Base-by-base conservation (phyloP, 2,113 vertebrate species). In the Coracopsis vasa region DNA sequence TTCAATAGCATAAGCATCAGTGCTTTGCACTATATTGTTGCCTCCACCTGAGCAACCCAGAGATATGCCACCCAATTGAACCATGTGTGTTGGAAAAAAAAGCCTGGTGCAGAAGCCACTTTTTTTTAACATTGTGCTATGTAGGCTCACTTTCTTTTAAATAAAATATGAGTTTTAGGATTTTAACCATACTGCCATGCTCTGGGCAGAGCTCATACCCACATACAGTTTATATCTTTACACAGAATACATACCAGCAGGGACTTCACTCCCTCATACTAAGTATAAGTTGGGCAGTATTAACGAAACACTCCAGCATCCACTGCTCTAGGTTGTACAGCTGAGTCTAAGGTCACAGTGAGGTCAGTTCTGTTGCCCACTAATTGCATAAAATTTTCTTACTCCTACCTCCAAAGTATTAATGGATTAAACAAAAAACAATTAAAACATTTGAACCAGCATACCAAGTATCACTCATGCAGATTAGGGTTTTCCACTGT, bases 91-190 rank as follows among this genome's bases (percentile, higher is more conserved):
- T 87, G 16, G 42, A 23, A 66, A 65, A 74, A 71, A 77, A 0
- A 47, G 5, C 8, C 12, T 72, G 29, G 13, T 35, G 48, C 42
- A 41, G 35, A 73, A 83, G 48, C 18, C 13, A 8, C 39, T 71
- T 19, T 28, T 13, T 50, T 28, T 85, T 79, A 62, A 24, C 19
- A 16, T 7, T 0, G 0, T 37, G 14, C 19, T 79, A 4, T 4
- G 50, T 4, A 60, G 20, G 13, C 11, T 58, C 21, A 45, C 29
- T 51, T 62, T 44, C 14, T 80, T 89, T 75, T 33, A 67, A 67
- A 50, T 54, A 44, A 62, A 72, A 54, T 37, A 39, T 0, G 2
- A 44, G 9, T 5, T 37, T 82, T 28, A 61, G 71, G 17, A 47
- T 53, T 77, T 69, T 81, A 69, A 50, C 28, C 11, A 37, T 29